Percentiles rank a stretch among this genome's conserved stretches.
phyloP scores from a whole-genome alignment of 2,113 vertebrate genomes.

The Vulpes ferrilata region DNA sequence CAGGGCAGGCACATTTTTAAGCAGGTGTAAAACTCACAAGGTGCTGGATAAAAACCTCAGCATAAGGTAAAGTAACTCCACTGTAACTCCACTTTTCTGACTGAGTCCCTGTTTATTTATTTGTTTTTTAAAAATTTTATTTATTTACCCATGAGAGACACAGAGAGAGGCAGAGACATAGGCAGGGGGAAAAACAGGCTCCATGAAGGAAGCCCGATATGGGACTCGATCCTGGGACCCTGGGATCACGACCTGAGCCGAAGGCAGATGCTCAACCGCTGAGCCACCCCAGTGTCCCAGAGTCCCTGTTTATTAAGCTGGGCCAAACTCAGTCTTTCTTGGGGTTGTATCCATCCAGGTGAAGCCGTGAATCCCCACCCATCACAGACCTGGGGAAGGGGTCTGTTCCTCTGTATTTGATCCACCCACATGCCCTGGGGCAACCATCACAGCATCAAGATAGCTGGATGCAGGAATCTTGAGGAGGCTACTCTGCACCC shows the following conservation, averaged over 20 bases:
- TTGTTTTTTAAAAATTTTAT: too few relatives aligned
- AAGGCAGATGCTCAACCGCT: too few relatives aligned
- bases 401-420: not conserved
- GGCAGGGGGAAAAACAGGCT: too few relatives aligned
- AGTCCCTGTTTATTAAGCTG: not conserved
- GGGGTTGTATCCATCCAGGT: not conserved
- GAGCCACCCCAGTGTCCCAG: too few relatives aligned
- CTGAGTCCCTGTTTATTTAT: not conserved
- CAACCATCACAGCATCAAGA: not conserved
- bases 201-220: too few relatives aligned
- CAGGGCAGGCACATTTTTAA: not conserved
- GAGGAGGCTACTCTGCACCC: not conserved
- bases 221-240: too few relatives aligned
- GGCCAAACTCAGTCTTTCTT: not conserved
- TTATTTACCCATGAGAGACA: too few relatives aligned
- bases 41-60: not conserved
- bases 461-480: not conserved
- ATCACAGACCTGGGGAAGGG: not conserved
- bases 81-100: not conserved
- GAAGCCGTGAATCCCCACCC: not conserved
- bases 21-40: not conserved
- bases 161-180: too few relatives aligned
- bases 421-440: not conserved
- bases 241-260: too few relatives aligned
- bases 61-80: not conserved